A percentile compares a stretch with the other conserved stretches of the same genome.
Conservation (phyloP, 2,888 invertebrate genomes). For the Kuschelorhynchus macadamiae region DNA sequence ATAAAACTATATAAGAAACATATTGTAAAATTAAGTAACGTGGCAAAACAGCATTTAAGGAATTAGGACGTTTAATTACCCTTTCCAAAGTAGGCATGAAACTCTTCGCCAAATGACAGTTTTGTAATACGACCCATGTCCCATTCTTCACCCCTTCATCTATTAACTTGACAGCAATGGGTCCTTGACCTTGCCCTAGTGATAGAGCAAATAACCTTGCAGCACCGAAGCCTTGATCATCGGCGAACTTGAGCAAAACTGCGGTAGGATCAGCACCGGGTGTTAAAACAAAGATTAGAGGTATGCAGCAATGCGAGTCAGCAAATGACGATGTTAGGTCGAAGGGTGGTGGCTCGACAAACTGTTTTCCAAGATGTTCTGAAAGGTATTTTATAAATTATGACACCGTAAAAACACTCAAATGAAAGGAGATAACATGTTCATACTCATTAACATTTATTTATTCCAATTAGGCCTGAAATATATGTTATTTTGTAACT, state of each 20-base stretch:
- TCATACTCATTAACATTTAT: no score
- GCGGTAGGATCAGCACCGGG: conserved; percentile 96
- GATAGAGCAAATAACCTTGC: conserved; percentile 86
- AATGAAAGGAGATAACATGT: no score
- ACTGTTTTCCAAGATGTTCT: conserved; percentile 82
- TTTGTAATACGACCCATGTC: conserved; percentile 95
- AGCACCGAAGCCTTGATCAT: conserved; percentile 89
- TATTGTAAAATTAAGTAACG: no score
- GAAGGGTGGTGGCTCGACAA: conserved; percentile 92
- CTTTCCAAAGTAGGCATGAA: conserved; percentile 95
- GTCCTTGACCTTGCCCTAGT: conserved; percentile 94
- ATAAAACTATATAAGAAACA: no score
- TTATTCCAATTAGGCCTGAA: no score
- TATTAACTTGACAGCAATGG: conserved; percentile 88
- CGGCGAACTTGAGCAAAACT: conserved; percentile 90
- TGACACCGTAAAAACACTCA: no score
- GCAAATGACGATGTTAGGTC: conserved; percentile 86
- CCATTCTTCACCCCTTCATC: conserved; percentile 87
- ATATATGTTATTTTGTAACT: no score
- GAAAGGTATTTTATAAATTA: conserved; percentile 47
- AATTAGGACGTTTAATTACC: no score
- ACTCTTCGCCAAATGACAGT: conserved; percentile 95
- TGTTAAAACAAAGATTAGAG: conserved; percentile 91
- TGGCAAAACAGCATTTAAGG: no score
- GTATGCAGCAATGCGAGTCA: conserved; percentile 90